Conservation (phyloP, 2,113 vertebrate species). For the Coregonus clupeaformis region DNA sequence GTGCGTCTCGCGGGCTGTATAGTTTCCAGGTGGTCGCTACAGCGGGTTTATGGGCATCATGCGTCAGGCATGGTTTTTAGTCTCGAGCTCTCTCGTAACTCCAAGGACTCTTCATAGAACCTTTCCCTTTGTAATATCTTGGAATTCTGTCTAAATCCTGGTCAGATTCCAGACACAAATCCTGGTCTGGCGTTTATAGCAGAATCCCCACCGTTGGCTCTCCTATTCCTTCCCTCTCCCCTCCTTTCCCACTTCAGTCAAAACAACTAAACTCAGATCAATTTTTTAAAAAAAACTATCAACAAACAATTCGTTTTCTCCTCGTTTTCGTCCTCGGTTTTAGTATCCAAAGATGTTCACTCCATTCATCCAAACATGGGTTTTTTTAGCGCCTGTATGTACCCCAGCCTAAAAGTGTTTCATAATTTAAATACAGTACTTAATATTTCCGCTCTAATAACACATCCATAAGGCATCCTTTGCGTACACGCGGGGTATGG, state of each 20-base stretch:
- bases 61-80: constrained; percentile 37
- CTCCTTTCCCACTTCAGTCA: not conserved
- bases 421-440: not conserved
- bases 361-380: not conserved
- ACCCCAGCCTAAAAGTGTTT: not conserved
- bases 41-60: constrained; percentile 56
- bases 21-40: constrained; percentile 67
- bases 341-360: not conserved
- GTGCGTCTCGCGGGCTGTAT: constrained; percentile 50
- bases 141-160: not conserved
- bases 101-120: constrained; percentile 38
- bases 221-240: not conserved
- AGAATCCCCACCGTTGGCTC: not conserved
- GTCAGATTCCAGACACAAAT: not conserved
- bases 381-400: not conserved
- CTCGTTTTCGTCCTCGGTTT: not conserved
- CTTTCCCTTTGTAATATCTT: constrained; percentile 3
- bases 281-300: not conserved
- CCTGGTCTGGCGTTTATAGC: not conserved
- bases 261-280: not conserved
- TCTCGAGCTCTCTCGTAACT: constrained; percentile 41
- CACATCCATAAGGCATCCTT: not conserved
- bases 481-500: not conserved
- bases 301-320: constrained; percentile 16
- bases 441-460: not conserved